Base-by-base conservation (phyloP, 2,113 vertebrate species). In the Sapayoa aenigma region DNA sequence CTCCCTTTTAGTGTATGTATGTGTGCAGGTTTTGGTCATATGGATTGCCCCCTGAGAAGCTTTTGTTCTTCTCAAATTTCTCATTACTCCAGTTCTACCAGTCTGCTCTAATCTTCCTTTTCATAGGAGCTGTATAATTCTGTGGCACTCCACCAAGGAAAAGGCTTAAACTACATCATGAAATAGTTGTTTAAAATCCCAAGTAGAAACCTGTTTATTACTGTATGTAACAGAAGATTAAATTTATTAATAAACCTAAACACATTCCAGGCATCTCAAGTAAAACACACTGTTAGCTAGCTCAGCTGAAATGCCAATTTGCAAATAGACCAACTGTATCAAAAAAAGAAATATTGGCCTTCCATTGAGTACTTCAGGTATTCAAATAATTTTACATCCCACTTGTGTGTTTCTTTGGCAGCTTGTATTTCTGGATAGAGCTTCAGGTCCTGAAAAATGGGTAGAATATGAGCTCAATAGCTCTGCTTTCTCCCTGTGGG, bases 71-170 rank as follows among this genome's bases (percentile, higher is more conserved):
- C 31, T 92, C 35, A 85, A 41, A 73, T 79, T 85, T 90, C 60
- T 76, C 37, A 31, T 85, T 2, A 80, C 53, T 87, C 47, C 27
- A 87, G 41, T 92, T 67, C 33, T 11, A 73, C 58, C 27, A 73
- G 33, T 60, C n/a, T 91, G 9, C 39, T 72, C 67, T 96, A 84
- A 82, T 84, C 41, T 90, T 93, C 31, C 47, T 87, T 91, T 91
- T 75, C 35, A 4, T 60, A 87, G 84, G 8, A 73, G 8, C 62
- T 82, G 7, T 75, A 17, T 82, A 89, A 75, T 90, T 91, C 22
- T 72, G 31, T 94, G 89, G 58, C 69, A 85, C 27, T 74, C 55
- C 55, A 89, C 68, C 91, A 91, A 91, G 49, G 50, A 89, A 60
- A 87, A 82, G 28, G 12, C 53, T 94, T 78, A 65, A 92, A 80